A percentile compares a stretch with the other conserved stretches of the same genome.
Evolutionary conservation across 2,113 vertebrate genomes (phyloP).

Genomic region (Electrona antarctica): DNA sequence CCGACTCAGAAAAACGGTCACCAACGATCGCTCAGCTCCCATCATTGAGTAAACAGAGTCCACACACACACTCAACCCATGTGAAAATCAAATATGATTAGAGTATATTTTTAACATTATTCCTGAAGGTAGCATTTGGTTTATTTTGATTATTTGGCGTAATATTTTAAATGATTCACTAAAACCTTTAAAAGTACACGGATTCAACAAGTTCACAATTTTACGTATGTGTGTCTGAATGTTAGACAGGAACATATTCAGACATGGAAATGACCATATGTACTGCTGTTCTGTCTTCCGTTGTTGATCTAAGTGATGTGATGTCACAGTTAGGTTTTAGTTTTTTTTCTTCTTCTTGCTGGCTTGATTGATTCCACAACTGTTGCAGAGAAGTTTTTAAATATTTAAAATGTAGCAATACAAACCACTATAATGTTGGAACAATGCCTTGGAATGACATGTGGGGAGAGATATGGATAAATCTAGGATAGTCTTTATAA

Average conservation of each 20-base stretch:
- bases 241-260: not conserved
- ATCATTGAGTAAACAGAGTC: conserved; percentile 77
- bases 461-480: conserved; percentile 3
- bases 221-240: not conserved
- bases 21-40: conserved; percentile 86
- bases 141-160: conserved; percentile 8
- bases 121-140: conserved; percentile 23
- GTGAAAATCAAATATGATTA: not conserved
- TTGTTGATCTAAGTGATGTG: not conserved
- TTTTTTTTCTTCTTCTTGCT: not conserved
- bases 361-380: not conserved
- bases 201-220: conserved; percentile 8
- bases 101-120: too few relatives aligned
- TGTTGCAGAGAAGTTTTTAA: not conserved
- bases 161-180: conserved; percentile 24
- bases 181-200: conserved; percentile 13
- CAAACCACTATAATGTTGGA: conserved; percentile 1
- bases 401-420: conserved; percentile 1
- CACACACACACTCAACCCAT: not conserved
- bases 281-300: conserved; percentile 12
- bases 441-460: conserved; percentile 10
- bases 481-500: not conserved
- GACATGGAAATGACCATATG: not conserved
- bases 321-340: not conserved
- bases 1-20: conserved; percentile 84